phyloP scores from a whole-genome alignment of 2,113 vertebrate species.

The Daubentonia madagascariensis region DNA sequence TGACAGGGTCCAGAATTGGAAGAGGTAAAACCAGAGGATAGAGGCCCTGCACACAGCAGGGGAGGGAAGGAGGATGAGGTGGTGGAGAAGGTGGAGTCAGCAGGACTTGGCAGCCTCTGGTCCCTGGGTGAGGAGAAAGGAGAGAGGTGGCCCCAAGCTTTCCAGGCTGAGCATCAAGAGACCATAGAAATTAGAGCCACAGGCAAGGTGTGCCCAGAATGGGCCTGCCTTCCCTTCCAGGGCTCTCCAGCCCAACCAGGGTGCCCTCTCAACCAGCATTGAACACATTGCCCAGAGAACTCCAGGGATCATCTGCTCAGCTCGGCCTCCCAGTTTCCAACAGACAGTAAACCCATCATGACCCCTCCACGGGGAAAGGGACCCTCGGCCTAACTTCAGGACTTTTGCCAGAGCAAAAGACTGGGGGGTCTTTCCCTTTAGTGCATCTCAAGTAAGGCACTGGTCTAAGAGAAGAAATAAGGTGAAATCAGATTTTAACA shows the following conservation, averaged over 20 bases:
- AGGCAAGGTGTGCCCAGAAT: background rate
- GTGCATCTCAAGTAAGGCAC: background rate
- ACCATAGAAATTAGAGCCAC: background rate
- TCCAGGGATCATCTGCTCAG: background rate
- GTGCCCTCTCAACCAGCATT: background rate
- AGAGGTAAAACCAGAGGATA: background rate
- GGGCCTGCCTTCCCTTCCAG: background rate
- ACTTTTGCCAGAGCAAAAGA: background rate
- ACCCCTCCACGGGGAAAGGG: background rate
- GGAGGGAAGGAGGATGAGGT: background rate
- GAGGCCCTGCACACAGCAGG: background rate
- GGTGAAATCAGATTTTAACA: background rate
- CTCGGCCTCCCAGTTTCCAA: background rate
- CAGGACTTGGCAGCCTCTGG: too few species aligned
- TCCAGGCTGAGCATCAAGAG: background rate
- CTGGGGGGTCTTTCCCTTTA: background rate
- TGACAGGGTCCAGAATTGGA: background rate
- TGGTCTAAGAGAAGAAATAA: background rate
- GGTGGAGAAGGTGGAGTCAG: background rate
- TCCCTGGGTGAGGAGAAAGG: background rate
- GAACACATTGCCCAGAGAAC: background rate
- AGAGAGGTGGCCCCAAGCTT: background rate
- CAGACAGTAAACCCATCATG: background rate
- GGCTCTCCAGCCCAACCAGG: background rate
- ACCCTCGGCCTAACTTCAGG: background rate